phyloP scores from a whole-genome alignment of 2,113 vertebrate genomes.

The Numenius arquata region DNA sequence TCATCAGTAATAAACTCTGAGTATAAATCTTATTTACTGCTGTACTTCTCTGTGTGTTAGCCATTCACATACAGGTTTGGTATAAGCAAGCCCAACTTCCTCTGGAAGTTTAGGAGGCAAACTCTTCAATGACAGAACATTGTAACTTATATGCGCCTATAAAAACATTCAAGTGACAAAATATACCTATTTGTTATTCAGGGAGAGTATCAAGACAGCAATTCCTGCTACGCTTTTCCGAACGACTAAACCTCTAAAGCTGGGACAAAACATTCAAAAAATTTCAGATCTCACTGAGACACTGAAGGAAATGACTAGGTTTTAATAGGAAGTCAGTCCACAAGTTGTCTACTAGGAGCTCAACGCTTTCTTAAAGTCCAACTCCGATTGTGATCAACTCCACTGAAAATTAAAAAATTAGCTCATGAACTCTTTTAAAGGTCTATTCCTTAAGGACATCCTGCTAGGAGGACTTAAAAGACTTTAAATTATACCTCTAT shows the following conservation, averaged over 20 bases:
- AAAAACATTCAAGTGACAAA: constrained; percentile 38
- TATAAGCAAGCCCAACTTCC: constrained; percentile 7
- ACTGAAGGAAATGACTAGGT: background rate
- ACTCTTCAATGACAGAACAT: constrained; percentile 5
- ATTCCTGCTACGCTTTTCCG: background rate
- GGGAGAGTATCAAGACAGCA: background rate
- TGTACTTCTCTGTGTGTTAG: background rate
- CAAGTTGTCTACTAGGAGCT: background rate
- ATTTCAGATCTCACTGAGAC: background rate
- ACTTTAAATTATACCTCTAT: background rate
- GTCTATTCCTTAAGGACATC: background rate
- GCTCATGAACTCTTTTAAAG: background rate
- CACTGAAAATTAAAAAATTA: background rate
- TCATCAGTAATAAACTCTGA: constrained; percentile 38
- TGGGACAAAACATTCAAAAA: background rate
- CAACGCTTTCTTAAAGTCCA: background rate
- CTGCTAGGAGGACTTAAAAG: background rate
- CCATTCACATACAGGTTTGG: background rate
- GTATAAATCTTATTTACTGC: constrained; percentile 35
- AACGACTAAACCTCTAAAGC: background rate
- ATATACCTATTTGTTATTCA: constrained; percentile 27
- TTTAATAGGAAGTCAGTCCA: background rate
- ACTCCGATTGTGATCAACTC: background rate
- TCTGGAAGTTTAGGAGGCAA: constrained; percentile 37
- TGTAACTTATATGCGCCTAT: background rate